Conservation (phyloP, 2,797 vertebrate genomes). For the Tragopan temminckii region DNA sequence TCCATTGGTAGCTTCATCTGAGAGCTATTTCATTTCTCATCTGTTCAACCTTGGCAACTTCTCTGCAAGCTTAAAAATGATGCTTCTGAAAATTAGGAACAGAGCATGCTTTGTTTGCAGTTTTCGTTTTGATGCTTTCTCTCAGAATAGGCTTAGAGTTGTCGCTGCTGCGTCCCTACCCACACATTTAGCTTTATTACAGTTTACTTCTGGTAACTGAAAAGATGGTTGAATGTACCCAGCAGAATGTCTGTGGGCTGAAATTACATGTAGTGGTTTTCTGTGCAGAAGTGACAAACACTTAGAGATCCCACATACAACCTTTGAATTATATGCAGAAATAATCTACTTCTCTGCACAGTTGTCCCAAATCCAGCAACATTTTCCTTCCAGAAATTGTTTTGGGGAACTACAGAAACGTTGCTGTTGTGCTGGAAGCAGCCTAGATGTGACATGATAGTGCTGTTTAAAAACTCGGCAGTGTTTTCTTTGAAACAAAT, state of each 20-base stretch:
- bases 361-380: neutral
- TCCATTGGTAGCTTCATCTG: neutral
- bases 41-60: neutral
- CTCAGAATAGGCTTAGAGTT: neutral
- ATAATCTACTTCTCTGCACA: neutral
- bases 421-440: rapidly evolving
- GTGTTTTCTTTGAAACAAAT: neutral
- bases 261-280: neutral
- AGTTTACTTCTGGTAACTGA: neutral
- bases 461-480: neutral
- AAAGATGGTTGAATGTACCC: neutral
- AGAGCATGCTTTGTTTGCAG: neutral
- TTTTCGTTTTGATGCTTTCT: neutral
- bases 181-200: neutral
- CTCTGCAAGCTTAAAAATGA: neutral
- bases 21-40: neutral
- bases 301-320: neutral
- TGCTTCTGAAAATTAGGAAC: neutral
- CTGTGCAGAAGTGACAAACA: neutral
- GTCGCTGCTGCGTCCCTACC: neutral
- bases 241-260: neutral
- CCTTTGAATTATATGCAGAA: neutral
- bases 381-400: neutral
- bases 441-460: neutral
- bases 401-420: neutral